Conservation (phyloP, 2,113 vertebrate species). For the Lagopus leucura region DNA sequence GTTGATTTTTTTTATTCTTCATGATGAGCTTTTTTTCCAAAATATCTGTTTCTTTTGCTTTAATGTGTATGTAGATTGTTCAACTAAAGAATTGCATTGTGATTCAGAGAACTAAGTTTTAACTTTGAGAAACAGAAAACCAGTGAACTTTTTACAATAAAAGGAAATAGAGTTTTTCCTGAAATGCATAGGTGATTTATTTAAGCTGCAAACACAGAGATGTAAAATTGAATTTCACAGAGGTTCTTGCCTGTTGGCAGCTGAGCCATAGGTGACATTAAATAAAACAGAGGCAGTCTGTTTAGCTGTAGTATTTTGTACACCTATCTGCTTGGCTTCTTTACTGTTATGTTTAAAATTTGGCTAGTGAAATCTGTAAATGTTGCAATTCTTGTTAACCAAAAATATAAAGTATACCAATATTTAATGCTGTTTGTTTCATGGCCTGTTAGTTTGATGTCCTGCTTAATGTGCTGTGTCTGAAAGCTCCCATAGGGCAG, state of each 20-base stretch:
- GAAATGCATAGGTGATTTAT: neutral
- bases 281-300: neutral
- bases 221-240: neutral
- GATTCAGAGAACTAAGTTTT: neutral
- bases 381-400: neutral
- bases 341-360: neutral
- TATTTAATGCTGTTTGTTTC: neutral
- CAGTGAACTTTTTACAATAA: neutral
- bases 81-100: neutral
- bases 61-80: neutral
- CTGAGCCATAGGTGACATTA: neutral
- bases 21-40: neutral
- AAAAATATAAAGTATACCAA: neutral
- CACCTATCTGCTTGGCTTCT: neutral
- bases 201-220: neutral
- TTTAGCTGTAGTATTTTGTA: neutral
- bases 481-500: slow-evolving; percentile 33
- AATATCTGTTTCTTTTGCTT: neutral
- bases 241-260: neutral
- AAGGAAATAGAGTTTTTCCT: neutral
- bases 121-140: neutral
- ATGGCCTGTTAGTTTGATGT: neutral
- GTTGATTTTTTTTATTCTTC: neutral
- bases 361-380: neutral
- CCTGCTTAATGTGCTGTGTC: slow-evolving; percentile 34